Evolutionary conservation across 30 jellyfish, hydroid and myxozoan genomes (phyloP), one percentile per base, ranked within the genome.

Genomic region (Clytia hemisphaerica): DNA sequence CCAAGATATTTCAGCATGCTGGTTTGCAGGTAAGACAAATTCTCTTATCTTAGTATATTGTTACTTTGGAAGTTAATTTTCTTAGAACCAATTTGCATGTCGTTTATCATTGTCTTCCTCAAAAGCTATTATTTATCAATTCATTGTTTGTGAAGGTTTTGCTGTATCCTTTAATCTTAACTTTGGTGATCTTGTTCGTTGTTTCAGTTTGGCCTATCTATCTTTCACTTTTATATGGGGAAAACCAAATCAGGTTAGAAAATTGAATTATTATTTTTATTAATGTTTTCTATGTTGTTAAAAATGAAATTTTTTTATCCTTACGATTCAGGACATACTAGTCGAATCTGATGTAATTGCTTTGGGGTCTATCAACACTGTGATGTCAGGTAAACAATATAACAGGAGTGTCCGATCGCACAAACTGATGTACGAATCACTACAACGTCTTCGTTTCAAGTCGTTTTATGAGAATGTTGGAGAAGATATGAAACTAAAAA

Each of bases 321-420:
- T 10, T 31, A 69, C 76, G 82, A n/a, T n/a, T n/a, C n/a, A n/a
- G n/a, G n/a, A 79, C 27, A 29, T 79, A 38, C 45, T 72, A 19
- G 67, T 72, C 22, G 84, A 65, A 42, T 71, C 93, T 60, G 90
- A 72, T 54, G 50, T 79, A 14, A 62, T 79, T n/a, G 80, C 73
- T 22, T 57, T 30, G 29, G 74, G 85, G 24, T 79, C 93, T 16
- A 53, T 79, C 40, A 79, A 79, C 19, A 74, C 92, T 19, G 92
- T 72, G 45, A 10, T 79, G 34, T 24, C 61, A 45, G 93, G 93
- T 28, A 51, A 51, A 25, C 66, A 51, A 10, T 51, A 51, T 51
- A 75, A 75, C 32, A 42, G 88, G 4, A 45, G 83, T 75, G 88
- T 61, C 14, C 32, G 74, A 16, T 33, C 53, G 16, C 88, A 75